These are phyloP conservation scores for Anguilla pacifica DNA, from an alignment of 2,797 vertebrate species.

Conservation along the genomic window DNA sequence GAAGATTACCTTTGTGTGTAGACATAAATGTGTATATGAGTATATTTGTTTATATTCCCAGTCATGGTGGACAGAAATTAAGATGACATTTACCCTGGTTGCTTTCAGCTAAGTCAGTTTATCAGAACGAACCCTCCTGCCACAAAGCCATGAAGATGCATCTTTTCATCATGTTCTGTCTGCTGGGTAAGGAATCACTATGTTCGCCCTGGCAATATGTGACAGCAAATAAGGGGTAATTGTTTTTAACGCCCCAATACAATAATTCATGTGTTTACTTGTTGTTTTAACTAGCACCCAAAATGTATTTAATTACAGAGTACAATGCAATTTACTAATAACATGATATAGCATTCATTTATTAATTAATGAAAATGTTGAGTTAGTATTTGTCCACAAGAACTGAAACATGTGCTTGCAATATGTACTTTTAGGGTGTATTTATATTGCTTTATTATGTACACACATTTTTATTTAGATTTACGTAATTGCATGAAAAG, in stretches of 20 bases:
- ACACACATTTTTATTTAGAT: no score
- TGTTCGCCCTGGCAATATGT: background rate
- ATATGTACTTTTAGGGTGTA: background rate
- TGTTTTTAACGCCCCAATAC: background rate
- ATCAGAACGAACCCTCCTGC: background rate
- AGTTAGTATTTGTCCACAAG: background rate
- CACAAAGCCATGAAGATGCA: slow-evolving; percentile 58
- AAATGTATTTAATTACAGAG: background rate
- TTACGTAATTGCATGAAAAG: no score
- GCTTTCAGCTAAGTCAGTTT: background rate
- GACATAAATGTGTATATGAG: background rate
- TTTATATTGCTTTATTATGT: background rate
- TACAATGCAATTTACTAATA: background rate
- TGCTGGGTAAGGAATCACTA: slow-evolving; percentile 64
- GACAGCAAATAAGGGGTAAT: background rate
- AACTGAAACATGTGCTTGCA: background rate
- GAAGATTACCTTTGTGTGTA: no score
- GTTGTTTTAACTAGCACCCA: background rate
- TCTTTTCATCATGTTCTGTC: slow-evolving; percentile 57
- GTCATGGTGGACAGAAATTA: background rate
- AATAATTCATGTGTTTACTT: background rate
- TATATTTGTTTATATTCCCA: background rate
- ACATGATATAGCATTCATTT: background rate
- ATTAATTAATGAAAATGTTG: background rate
- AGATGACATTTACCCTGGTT: background rate